A percentile compares a stretch with the other conserved stretches of the same genome.
phyloP scores from a whole-genome alignment of 2,797 vertebrate species.

The Leuciscus waleckii region DNA sequence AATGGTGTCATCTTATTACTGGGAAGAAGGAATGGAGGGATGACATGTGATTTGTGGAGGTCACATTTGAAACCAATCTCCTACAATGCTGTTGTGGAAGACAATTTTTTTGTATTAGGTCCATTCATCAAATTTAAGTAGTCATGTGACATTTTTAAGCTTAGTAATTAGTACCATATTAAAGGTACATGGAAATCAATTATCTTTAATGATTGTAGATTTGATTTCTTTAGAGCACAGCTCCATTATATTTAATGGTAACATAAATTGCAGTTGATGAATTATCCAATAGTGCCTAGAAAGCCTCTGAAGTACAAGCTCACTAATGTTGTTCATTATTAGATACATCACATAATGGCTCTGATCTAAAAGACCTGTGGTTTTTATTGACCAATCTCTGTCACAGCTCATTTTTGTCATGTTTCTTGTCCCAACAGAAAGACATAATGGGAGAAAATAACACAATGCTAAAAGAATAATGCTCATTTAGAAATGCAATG shows the following conservation, averaged over 20 bases:
- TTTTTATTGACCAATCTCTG: slow-evolving; percentile 58
- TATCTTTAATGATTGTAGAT: slow-evolving; percentile 67
- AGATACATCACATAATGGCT: slow-evolving; percentile 63
- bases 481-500: not conserved
- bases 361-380: slow-evolving; percentile 62
- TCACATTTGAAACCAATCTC: slow-evolving; percentile 2
- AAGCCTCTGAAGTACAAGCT: slow-evolving; percentile 63
- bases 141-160: not conserved
- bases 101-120: not conserved
- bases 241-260: slow-evolving; percentile 49
- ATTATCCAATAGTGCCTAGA: slow-evolving; percentile 37
- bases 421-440: not conserved
- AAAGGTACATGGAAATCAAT: slow-evolving; percentile 71
- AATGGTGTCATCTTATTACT: slow-evolving; percentile 54
- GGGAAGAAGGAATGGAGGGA: not conserved
- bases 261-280: slow-evolving; percentile 59
- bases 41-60: slow-evolving; percentile 41
- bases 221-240: slow-evolving; percentile 51
- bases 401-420: slow-evolving; percentile 35
- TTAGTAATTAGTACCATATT: slow-evolving; percentile 51
- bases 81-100: not conserved
- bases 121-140: not conserved
- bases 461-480: not conserved
- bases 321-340: slow-evolving; percentile 65
- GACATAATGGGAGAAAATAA: not conserved